Base-by-base conservation (phyloP, 2,888 invertebrate species). In the Lithophane semibrunnea region DNA sequence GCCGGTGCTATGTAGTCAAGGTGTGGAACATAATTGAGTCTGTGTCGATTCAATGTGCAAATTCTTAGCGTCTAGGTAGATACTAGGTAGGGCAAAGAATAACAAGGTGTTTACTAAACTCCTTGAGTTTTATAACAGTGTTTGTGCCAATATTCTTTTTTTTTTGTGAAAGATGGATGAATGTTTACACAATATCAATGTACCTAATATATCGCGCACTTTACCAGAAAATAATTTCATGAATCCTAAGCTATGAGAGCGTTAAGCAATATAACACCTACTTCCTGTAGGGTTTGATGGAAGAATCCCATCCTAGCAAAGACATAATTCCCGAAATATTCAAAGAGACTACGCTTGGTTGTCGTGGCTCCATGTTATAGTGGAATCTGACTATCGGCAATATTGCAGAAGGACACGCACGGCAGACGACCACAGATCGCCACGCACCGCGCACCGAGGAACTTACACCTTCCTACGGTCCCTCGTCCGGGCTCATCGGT, bases 341-440 rank as follows among this genome's bases (percentile, higher is more conserved):
- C 12, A 75, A 73, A 82, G 60, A 76, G 69, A 86, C 75, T 77
- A 74, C 16, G 18, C 12, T 49, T 64, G 21, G 0, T 54, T 42
- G n/a, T 61, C 44, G 21, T 75, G 67, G 42, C 52, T 37, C 47
- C n/a, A 63, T 66, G 73, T 44, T 29, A 29, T 29, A 29, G 29
- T 29, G 29, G 29, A 29, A 29, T 29, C 29, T 29, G 29, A 29
- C 29, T 0, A 29, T 29, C 29, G 29, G 29, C 29, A 29, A 29
- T 29, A 29, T 29, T 29, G 29, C 29, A 29, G n/a, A n/a, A n/a
- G 29, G 29, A 29, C 29, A 29, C 29, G 29, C 29, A 29, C 29
- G 29, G 29, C 29, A 29, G 29, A 29, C 29, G 29, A 29, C 29
- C 29, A 29, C 29, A 29, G 29, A 29, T 29, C 29, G 29, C 29